Evolutionary conservation across 2,113 vertebrate genomes (phyloP).

Genomic region (Dasyprocta punctata): DNA sequence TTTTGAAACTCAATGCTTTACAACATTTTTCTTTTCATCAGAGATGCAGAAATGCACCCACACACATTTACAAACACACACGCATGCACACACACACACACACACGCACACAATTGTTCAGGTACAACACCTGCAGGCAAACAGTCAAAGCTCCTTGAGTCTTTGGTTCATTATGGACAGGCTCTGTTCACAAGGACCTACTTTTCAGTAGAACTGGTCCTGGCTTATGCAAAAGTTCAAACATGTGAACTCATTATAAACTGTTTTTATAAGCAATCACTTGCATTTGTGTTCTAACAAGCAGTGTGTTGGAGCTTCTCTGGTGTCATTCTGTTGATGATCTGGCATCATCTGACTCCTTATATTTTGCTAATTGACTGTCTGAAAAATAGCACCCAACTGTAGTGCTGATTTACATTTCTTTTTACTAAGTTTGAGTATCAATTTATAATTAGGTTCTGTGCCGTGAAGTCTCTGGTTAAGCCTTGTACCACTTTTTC

Average conservation of each 20-base stretch:
- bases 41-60: neutral
- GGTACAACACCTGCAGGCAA: neutral
- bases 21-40: neutral
- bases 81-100: too few species aligned
- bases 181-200: neutral
- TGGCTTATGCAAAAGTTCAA: neutral
- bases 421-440: neutral
- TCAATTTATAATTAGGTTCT: neutral
- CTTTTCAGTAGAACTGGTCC: accelerated
- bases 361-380: neutral
- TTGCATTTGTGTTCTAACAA: neutral
- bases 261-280: neutral
- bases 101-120: neutral
- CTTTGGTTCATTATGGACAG: neutral
- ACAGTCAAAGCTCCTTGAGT: neutral
- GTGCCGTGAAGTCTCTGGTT: neutral
- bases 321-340: neutral
- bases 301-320: neutral
- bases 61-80: neutral
- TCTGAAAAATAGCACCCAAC: neutral
- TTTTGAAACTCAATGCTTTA: neutral
- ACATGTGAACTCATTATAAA: neutral
- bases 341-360: neutral
- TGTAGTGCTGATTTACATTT: neutral
- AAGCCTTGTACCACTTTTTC: neutral